Evolutionary conservation across 2,888 invertebrate species (phyloP), one percentile per base, ranked within the genome.

Genomic region (Pocota personata): DNA sequence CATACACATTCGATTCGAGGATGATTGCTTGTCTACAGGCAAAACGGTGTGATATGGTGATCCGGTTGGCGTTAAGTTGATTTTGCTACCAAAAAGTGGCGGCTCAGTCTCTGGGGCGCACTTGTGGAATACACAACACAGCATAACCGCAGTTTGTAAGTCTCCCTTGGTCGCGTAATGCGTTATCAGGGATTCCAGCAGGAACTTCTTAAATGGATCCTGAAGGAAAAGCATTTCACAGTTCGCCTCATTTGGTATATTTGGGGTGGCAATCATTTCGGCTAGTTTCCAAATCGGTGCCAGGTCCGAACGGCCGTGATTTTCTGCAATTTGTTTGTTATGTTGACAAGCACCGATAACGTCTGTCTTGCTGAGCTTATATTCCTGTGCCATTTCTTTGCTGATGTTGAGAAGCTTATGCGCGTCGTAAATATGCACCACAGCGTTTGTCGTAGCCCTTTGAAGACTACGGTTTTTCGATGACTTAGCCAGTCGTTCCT

Each of bases 71-170:
- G 95, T 91, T 48, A 93, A 91, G 2, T 82, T 80, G 16, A 88
- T 76, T 43, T 87, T 84, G 12, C 73, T 30, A 5, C 80, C 69
- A 21, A 55, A 55, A 1, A 64, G 35, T n/a, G 77, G 32, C 3
- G 66, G 73, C 4, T 79, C 77, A 64, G 1, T 88, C 77, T 27
- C 88, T 82, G 94, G 94, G 48, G 94, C 94, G 88, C 94, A 95
- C 75, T 95, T 94, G 79, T 96, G 96, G 92, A 98, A 98, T 1
- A 97, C 95, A 90, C 98, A 98, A 86, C 97, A 96, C 76, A 98
- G 91, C 96, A 98, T 97, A 1, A 98, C 98, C 3, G 98, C 97
- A 92, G 97, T 98, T 93, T 99, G 99, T 14, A 98, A 94, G 91
- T 98, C 98, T 5, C 95, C 95, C 67, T 96, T 94, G 88, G 94